A percentile compares a stretch with the other conserved stretches of the same genome.
Evolutionary conservation across 2,797 vertebrate genomes (phyloP).

Genomic region (Gobio occitaniae): DNA sequence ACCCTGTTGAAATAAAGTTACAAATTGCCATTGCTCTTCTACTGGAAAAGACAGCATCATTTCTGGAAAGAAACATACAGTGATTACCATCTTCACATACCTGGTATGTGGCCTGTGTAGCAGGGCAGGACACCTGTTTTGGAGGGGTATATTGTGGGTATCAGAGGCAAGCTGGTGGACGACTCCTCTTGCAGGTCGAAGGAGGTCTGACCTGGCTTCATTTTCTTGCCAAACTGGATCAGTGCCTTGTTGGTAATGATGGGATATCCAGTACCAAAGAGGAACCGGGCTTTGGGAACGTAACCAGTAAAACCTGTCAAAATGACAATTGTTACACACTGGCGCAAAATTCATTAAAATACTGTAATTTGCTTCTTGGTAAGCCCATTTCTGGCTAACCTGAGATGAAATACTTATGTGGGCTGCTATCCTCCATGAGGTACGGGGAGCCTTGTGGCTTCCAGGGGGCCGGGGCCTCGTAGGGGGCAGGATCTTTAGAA

Average conservation of each 20-base stretch:
- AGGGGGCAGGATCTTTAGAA: slow-evolving; percentile 57
- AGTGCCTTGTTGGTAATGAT: slow-evolving; percentile 73
- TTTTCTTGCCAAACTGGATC: slow-evolving; percentile 75
- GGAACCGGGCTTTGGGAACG: slow-evolving; percentile 73
- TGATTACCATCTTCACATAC: slow-evolving; percentile 60
- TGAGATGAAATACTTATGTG: slow-evolving; percentile 83
- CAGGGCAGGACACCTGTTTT: slow-evolving; percentile 73
- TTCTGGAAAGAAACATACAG: background rate
- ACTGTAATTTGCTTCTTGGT: background rate
- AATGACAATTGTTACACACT: background rate
- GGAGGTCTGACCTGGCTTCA: slow-evolving; percentile 15
- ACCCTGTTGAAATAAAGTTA: slow-evolving; percentile 67
- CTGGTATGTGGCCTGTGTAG: slow-evolving; percentile 83
- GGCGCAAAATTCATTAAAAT: background rate
- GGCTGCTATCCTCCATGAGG: slow-evolving; percentile 78
- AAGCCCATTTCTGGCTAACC: slow-evolving; percentile 66
- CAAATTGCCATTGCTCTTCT: background rate
- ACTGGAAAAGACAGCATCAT: background rate
- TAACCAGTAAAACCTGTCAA: slow-evolving; percentile 79
- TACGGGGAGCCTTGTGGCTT: slow-evolving; percentile 70
- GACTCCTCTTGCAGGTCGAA: background rate
- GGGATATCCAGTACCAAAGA: slow-evolving; percentile 75
- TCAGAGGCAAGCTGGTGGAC: slow-evolving; percentile 19
- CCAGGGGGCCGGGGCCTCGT: slow-evolving; percentile 54
- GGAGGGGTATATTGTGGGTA: slow-evolving; percentile 66